Evolutionary conservation across 2,797 vertebrate genomes (phyloP).

Genomic region (Pachyuromys duprasi): DNA sequence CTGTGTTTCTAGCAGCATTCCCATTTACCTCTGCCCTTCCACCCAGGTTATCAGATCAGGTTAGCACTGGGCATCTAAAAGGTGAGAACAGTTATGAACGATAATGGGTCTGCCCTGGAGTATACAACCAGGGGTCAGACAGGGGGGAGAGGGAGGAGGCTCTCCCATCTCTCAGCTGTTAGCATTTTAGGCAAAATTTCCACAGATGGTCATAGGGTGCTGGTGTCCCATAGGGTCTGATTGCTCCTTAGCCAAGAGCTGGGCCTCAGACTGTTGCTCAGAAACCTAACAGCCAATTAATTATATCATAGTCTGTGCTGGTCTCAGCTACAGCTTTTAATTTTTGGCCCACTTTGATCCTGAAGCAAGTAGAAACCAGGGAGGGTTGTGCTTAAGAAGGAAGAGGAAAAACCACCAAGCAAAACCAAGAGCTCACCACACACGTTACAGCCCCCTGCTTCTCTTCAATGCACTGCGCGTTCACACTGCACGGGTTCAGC

Average conservation of each 20-base stretch:
- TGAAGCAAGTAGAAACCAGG: not conserved
- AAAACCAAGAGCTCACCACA: constrained; percentile 88
- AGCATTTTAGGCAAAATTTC: not conserved
- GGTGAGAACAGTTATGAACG: not conserved
- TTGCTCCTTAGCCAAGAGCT: not conserved
- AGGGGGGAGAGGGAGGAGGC: not conserved
- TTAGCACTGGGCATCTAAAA: not conserved
- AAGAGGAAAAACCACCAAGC: not conserved
- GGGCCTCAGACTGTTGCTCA: not conserved
- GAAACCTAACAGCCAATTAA: not conserved
- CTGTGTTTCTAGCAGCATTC: not conserved
- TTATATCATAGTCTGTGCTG: not conserved
- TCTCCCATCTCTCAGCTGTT: not conserved
- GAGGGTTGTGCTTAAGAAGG: not conserved
- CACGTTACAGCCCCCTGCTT: constrained; percentile 93
- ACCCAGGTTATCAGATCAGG: not conserved
- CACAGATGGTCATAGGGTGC: not conserved
- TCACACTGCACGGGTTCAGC: constrained; percentile 95
- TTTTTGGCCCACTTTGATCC: not conserved
- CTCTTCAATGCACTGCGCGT: constrained; percentile 92
- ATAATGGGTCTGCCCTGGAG: not conserved
- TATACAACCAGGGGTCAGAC: not conserved
- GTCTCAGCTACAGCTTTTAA: not conserved
- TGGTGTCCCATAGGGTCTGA: too few species aligned
- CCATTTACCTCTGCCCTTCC: not conserved